Percentiles rank a stretch among this genome's conserved stretches.
Evolutionary conservation across 2,888 invertebrate genomes (phyloP).

Genomic region (Molorchus minor): DNA sequence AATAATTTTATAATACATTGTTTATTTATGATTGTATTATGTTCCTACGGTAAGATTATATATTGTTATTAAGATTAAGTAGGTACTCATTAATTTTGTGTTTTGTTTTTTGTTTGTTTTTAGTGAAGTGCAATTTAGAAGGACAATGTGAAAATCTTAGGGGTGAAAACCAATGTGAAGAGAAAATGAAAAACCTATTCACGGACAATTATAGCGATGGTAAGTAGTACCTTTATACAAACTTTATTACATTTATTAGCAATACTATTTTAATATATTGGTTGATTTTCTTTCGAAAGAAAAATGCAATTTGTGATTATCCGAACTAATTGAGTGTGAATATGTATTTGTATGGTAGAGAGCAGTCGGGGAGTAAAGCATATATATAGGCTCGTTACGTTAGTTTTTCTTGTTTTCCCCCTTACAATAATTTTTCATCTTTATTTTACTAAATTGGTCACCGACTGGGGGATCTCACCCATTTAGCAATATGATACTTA

Average conservation of each 20-base stretch:
- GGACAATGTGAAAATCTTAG: slow-evolving; percentile 32
- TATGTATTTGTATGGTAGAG: no score
- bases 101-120: slow-evolving; percentile 6
- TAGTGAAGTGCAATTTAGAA: slow-evolving; percentile 15
- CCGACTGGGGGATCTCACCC: no score
- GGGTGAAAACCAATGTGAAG: slow-evolving; percentile 28
- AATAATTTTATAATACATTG: slow-evolving; percentile 14
- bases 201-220: slow-evolving; percentile 15
- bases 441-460: not conserved
- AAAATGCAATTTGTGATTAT: no score
- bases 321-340: no score
- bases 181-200: slow-evolving; percentile 12
- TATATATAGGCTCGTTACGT: no score
- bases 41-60: slow-evolving; percentile 5
- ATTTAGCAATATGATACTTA: no score
- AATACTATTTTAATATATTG: no score
- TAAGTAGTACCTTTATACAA: slow-evolving; percentile 12
- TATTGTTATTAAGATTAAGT: no score
- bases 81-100: not conserved
- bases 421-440: not conserved
- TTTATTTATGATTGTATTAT: not conserved
- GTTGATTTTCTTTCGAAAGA: no score
- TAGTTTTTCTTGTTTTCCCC: not conserved
- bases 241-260: not conserved
- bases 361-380: no score